phyloP scores from a whole-genome alignment of 2,888 invertebrate species.

The Empis livida region DNA sequence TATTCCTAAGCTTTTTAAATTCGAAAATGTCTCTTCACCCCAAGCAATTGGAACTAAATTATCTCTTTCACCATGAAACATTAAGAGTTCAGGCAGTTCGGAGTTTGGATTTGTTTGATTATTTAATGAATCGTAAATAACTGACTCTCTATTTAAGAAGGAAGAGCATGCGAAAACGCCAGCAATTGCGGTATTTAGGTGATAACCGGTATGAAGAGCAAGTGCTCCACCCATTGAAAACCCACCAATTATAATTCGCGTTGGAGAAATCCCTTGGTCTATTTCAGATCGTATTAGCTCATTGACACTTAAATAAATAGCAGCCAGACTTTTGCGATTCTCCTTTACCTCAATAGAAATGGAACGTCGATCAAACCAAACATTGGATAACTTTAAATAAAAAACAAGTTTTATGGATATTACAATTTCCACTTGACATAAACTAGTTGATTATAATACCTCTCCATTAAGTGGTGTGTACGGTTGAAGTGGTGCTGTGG shows the following conservation, averaged over 20 bases:
- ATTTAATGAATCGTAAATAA: constrained; percentile 48
- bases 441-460: not conserved
- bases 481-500: constrained; percentile 61
- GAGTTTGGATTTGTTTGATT: not conserved
- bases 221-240: constrained; percentile 82
- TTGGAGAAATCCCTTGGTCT: constrained; percentile 49
- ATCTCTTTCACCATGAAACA: constrained; percentile 40
- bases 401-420: too few species aligned
- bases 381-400: constrained; percentile 33
- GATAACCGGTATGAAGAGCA: constrained; percentile 58
- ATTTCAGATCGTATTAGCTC: constrained; percentile 54
- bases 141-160: constrained; percentile 59
- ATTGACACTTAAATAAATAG: constrained; percentile 41
- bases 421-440: too few species aligned
- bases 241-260: constrained; percentile 63
- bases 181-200: constrained; percentile 50
- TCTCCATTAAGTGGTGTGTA: constrained; percentile 39
- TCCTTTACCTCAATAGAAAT: constrained; percentile 38
- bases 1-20: constrained; percentile 46
- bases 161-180: constrained; percentile 67
- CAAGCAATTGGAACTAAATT: constrained; percentile 51
- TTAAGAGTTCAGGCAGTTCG: constrained; percentile 23
- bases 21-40: constrained; percentile 48
- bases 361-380: constrained; percentile 67
- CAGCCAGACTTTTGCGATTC: constrained; percentile 23